Conservation (phyloP, 2,888 invertebrate genomes). For the Cheilosia soror region DNA sequence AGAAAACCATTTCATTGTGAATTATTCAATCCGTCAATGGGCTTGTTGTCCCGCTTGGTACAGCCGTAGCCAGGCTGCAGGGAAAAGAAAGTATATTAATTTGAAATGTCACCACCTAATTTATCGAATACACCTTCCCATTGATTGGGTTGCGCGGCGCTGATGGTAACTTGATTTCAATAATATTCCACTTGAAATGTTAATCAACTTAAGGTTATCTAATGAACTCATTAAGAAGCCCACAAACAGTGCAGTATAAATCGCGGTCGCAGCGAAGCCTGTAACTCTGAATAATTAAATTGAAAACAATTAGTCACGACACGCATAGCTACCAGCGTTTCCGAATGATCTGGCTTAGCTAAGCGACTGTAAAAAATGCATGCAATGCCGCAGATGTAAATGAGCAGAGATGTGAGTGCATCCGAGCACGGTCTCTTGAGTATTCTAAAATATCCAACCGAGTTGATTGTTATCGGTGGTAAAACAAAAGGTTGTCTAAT, state of each 20-base stretch:
- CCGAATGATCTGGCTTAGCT: slow-evolving; percentile 7
- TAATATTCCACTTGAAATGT: slow-evolving; percentile 70
- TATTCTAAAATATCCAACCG: slow-evolving; percentile 5
- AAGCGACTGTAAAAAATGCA: slow-evolving; percentile 40
- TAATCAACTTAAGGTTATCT: slow-evolving; percentile 59
- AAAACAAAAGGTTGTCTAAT: slow-evolving; percentile 37
- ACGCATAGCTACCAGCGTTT: slow-evolving; percentile 64
- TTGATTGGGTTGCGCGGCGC: slow-evolving; percentile 13
- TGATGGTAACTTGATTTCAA: slow-evolving; percentile 59
- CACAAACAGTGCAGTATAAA: slow-evolving; percentile 33
- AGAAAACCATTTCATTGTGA: slow-evolving; percentile 47
- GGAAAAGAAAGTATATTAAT: slow-evolving; percentile 58
- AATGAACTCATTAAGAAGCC: slow-evolving; percentile 61
- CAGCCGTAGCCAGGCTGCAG: background rate
- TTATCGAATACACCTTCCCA: slow-evolving; percentile 35
- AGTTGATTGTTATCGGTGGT: slow-evolving; percentile 50
- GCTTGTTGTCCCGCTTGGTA: slow-evolving; percentile 16
- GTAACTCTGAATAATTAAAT: slow-evolving; percentile 51
- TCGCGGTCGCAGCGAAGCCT: slow-evolving; percentile 19
- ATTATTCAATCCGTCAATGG: slow-evolving; percentile 39
- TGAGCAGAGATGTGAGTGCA: slow-evolving; percentile 10
- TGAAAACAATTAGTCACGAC: slow-evolving; percentile 69
- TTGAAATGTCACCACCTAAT: slow-evolving; percentile 53
- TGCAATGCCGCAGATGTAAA: slow-evolving; percentile 47
- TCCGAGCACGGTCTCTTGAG: background rate